Conservation (phyloP, 2,797 vertebrate genomes). For the Hippopotamyrus pictus region DNA sequence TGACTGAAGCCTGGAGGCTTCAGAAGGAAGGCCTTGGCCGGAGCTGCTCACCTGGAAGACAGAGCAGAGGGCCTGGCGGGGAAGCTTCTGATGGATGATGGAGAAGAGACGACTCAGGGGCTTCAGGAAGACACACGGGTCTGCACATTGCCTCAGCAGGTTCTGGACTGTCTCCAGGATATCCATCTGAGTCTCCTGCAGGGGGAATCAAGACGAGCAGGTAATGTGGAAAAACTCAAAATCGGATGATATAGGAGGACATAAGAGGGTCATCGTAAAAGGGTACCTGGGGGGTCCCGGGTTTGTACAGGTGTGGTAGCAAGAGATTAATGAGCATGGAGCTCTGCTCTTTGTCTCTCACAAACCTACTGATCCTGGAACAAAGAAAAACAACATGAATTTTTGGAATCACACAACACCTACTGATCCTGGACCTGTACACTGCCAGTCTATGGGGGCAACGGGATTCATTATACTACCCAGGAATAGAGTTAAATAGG, state of each 20-base stretch:
- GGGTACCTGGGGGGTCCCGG: slow-evolving; percentile 68
- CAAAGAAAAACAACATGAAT: slow-evolving; percentile 8
- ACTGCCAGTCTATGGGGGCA: background rate
- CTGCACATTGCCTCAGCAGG: slow-evolving; percentile 73
- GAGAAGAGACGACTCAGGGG: slow-evolving; percentile 84
- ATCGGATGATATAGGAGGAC: background rate
- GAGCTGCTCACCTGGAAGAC: slow-evolving; percentile 76
- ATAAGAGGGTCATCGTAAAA: background rate
- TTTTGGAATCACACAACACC: background rate
- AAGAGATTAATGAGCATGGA: slow-evolving; percentile 80
- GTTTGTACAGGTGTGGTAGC: slow-evolving; percentile 80
- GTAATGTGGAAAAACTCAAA: background rate
- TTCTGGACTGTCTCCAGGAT: slow-evolving; percentile 87
- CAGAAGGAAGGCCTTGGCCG: background rate
- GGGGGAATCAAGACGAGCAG: slow-evolving; percentile 23
- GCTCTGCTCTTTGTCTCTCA: slow-evolving; percentile 83
- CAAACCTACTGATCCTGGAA: slow-evolving; percentile 83
- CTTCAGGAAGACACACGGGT: slow-evolving; percentile 71
- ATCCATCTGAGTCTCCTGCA: slow-evolving; percentile 82
- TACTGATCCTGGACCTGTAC: slow-evolving; percentile 31
- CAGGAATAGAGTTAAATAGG: background rate
- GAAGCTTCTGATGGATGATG: slow-evolving; percentile 74
- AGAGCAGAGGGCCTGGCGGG: slow-evolving; percentile 75
- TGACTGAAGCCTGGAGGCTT: background rate
- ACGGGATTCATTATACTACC: background rate